Evolutionary conservation across 2,113 vertebrate genomes (phyloP).

Genomic region (Heloderma charlesbogerti): DNA sequence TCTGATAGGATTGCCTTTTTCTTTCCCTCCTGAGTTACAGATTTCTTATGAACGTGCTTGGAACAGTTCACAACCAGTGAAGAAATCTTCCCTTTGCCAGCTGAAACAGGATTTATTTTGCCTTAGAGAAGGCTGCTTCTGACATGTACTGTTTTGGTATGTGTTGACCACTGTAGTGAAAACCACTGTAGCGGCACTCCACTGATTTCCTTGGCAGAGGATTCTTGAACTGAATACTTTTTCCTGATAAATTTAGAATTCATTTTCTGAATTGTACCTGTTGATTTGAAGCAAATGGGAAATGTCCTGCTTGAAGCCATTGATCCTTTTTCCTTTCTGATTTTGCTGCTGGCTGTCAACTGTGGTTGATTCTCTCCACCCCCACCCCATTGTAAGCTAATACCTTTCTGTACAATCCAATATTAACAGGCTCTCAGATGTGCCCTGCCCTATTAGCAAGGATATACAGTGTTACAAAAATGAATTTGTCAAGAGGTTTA

Average conservation of each 20-base stretch:
- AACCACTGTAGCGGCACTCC: conserved; percentile 31
- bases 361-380: conserved; percentile 13
- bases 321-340: neutral
- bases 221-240: conserved; percentile 52
- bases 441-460: conserved; percentile 66
- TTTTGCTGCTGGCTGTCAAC: conserved; percentile 46
- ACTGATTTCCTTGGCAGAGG: conserved; percentile 45
- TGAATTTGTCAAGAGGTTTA: conserved; percentile 78
- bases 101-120: neutral
- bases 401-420: conserved; percentile 56
- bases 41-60: neutral
- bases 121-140: neutral
- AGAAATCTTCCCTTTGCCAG: neutral
- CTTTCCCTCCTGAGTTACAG: neutral
- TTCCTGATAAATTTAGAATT: conserved; percentile 53
- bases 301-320: conserved; percentile 43
- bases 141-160: conserved; percentile 2
- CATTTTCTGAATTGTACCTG: conserved; percentile 64
- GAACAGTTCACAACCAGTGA: neutral
- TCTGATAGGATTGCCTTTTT: neutral
- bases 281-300: conserved; percentile 48
- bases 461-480: conserved; percentile 72
- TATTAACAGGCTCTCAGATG: conserved; percentile 65
- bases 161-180: conserved; percentile 38
- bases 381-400: conserved; percentile 33